Base-by-base conservation (phyloP, 1,140 invertebrate genomes). In the Plectus sambesii region DNA sequence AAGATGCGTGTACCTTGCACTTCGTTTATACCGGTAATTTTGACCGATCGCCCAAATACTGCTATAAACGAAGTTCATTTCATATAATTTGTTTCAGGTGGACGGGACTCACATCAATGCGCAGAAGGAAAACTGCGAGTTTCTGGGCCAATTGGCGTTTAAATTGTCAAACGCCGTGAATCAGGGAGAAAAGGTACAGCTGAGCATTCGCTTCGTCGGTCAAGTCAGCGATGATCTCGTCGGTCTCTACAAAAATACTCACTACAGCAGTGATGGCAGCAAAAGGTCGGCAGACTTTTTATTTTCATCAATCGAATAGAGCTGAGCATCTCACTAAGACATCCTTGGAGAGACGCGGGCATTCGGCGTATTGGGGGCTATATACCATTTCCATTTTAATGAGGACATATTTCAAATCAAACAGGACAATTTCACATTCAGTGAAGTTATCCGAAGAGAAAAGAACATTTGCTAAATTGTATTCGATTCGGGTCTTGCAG, bases 401-500 rank as follows among this genome's bases (percentile, higher is more conserved):
- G n/a, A n/a, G n/a, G 1, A 1, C 5, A 22, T 9, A 17, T 9
- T 36, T 23, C 22, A 23, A 49, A 15, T n/a, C 19, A 52, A 38
- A 46, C 33, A n/a, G 1, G 15, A 4, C 12, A 1, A 4, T 26
- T 58, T 53, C 22, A 42, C n/a, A n/a, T n/a, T n/a, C n/a, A n/a
- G n/a, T n/a, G n/a, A n/a, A n/a, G n/a, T n/a, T n/a, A n/a, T n/a
- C n/a, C n/a, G n/a, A n/a, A n/a, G n/a, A n/a, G n/a, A n/a, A n/a
- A n/a, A n/a, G n/a, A n/a, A 33, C 30, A 12, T 33, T 33, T 33
- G 30, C 12, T 33, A 12, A 33, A 12, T n/a, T n/a, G n/a, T n/a
- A n/a, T n/a, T n/a, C n/a, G n/a, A n/a, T n/a, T n/a, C n/a, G 41
- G 19, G 42, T 48, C 36, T 15, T 70, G 27, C 62, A 93, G 87